Conservation (phyloP, 2,113 vertebrate species). For the Oxyura jamaicensis region DNA sequence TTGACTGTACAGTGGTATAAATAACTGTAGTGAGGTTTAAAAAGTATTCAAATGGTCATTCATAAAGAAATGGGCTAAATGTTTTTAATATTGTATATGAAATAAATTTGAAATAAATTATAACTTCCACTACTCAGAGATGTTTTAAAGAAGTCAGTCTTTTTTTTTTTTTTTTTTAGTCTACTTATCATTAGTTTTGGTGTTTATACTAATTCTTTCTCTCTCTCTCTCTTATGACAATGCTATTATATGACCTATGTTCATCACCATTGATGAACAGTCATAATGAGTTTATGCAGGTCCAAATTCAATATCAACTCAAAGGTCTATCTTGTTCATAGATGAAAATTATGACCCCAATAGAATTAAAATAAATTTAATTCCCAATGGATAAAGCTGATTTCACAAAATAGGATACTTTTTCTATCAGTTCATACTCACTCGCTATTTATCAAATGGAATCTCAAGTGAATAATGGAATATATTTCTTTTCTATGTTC, state of each 20-base stretch:
- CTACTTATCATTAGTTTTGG: neutral
- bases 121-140: neutral
- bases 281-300: neutral
- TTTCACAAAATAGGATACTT: neutral
- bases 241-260: neutral
- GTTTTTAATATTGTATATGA: neutral
- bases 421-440: neutral
- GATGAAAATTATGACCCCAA: neutral
- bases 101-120: neutral
- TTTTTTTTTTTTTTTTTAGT: neutral
- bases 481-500: neutral
- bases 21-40: neutral
- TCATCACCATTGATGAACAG: neutral
- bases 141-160: neutral
- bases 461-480: neutral
- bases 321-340: neutral
- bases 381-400: accelerated
- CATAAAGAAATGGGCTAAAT: neutral
- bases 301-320: neutral
- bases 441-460: neutral
- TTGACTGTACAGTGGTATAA: neutral
- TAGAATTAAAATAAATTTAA: neutral
- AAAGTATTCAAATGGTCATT: neutral
- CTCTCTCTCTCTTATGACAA: neutral
- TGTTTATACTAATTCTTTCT: neutral